Evolutionary conservation across 2,797 vertebrate species (phyloP), one percentile per base, ranked within the genome.

Genomic region (Discoglossus pictus): DNA sequence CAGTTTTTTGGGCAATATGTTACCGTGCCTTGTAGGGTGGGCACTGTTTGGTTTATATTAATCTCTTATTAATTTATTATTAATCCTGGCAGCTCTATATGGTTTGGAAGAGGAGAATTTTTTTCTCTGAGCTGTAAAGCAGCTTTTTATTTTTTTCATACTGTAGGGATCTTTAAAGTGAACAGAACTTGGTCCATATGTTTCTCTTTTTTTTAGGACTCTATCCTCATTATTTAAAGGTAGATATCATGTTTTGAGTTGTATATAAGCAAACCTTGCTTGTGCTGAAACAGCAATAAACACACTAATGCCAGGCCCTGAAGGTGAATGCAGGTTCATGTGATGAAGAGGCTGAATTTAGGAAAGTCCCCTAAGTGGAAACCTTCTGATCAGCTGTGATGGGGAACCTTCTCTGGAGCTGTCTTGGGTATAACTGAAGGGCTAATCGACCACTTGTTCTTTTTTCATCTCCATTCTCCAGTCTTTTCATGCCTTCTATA

Each of bases 41-140:
- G 53, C 61, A 55, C 50, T 17, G 24, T 2, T 23, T 34, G 24
- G n/a, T 44, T 58, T 58, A 52, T 51, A 59, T 24, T 7, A 15
- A n/a, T 70, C 43, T 34, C 42, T 42, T 63, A 40, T 36, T 70
- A 63, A 63, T 64, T 71, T 71, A 70, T 69, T 62, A 56, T 18
- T 16, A 13, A 24, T 59, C 10, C 34, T 39, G 17, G 12, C 13
- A 17, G 24, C 23, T 2, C 23, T 25, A 8, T 70, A 12, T 51
- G 2, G 18, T 17, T 35, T 43, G n/a, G 36, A 17, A 42, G 47
- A 24, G 9, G 17, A 18, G 39, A 17, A 13, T 8, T 25, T 39
- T 25, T 8, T 25, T 39, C 18, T 39, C 44, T 38, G 24, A 17
- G 6, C 25, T 17, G 35, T 2, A 6, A 23, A 50, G 6, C 13